Percentiles rank a stretch among this genome's conserved stretches.
Evolutionary conservation across 2,888 invertebrate species (phyloP).

Genomic region (Salpingus planirostris): DNA sequence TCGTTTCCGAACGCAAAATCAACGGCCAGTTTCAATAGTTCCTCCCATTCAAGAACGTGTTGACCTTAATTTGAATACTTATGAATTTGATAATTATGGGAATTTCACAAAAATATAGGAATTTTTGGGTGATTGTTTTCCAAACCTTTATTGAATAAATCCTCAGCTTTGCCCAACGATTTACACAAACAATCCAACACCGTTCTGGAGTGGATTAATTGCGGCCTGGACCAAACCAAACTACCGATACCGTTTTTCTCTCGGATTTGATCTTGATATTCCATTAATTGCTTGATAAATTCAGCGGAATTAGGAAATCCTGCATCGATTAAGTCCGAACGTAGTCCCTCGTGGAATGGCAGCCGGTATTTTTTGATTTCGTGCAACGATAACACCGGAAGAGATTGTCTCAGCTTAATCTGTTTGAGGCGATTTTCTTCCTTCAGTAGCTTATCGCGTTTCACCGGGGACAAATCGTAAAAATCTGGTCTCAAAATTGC

Average conservation of each 20-base stretch:
- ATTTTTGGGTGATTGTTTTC: no score
- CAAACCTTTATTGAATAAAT: no score
- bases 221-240: conserved; percentile 36
- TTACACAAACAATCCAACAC: conserved; percentile 22
- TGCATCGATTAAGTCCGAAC: conserved; percentile 47
- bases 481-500: no score
- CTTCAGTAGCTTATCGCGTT: conserved; percentile 2
- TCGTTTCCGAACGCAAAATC: conserved; percentile 34
- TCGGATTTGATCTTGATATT: conserved; percentile 46
- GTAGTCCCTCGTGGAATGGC: conserved; percentile 47
- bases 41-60: conserved; percentile 36
- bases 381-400: conserved; percentile 33
- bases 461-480: conserved; percentile 1
- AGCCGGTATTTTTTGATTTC: conserved; percentile 34
- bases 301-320: conserved; percentile 44
- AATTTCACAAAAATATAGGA: no score
- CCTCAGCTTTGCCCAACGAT: conserved; percentile 4
- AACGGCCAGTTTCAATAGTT: conserved; percentile 41
- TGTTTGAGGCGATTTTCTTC: conserved; percentile 1
- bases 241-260: conserved; percentile 47
- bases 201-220: conserved; percentile 27
- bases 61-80: conserved; percentile 14
- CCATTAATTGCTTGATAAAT: conserved; percentile 48
- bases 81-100: no score
- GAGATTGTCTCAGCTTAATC: conserved; percentile 26